A percentile compares a stretch with the other conserved stretches of the same genome.
These are phyloP conservation scores for Melanerpes aurifrons DNA, from an alignment of 2,113 vertebrate genomes.

Conservation along the genomic window DNA sequence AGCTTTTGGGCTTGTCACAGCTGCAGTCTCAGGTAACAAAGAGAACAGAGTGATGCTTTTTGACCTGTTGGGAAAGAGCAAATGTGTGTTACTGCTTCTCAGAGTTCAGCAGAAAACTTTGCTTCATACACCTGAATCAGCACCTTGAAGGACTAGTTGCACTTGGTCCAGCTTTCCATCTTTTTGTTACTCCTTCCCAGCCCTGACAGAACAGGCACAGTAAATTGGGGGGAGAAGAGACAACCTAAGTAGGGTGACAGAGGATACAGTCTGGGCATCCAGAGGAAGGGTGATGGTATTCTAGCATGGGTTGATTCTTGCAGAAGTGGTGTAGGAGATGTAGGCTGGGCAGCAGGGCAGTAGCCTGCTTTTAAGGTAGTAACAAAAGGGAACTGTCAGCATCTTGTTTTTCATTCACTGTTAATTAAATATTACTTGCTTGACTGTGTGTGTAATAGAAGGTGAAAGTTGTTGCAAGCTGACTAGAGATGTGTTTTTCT, in stretches of 20 bases:
- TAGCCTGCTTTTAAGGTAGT: neutral
- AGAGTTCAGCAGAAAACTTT: neutral
- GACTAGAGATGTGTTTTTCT: neutral
- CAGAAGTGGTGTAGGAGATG: neutral
- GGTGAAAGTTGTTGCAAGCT: neutral
- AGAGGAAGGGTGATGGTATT: rapidly evolving
- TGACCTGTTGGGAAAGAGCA: rapidly evolving
- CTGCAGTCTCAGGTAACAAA: neutral
- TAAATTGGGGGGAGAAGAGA: neutral
- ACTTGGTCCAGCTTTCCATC: neutral
- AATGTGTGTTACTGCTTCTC: neutral
- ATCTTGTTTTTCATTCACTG: neutral
- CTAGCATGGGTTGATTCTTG: neutral
- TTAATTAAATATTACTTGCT: neutral
- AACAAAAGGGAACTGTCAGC: rapidly evolving
- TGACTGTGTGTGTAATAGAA: neutral
- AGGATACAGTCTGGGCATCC: neutral
- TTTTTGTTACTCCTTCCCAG: neutral
- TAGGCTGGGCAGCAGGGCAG: neutral
- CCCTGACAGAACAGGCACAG: neutral
- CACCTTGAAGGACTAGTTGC: neutral
- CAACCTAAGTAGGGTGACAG: neutral
- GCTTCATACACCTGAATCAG: neutral
- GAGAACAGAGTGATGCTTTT: neutral
- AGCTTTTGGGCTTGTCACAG: neutral